phyloP scores from a whole-genome alignment of 1,140 invertebrate genomes.

The Drosophila melanica region DNA sequence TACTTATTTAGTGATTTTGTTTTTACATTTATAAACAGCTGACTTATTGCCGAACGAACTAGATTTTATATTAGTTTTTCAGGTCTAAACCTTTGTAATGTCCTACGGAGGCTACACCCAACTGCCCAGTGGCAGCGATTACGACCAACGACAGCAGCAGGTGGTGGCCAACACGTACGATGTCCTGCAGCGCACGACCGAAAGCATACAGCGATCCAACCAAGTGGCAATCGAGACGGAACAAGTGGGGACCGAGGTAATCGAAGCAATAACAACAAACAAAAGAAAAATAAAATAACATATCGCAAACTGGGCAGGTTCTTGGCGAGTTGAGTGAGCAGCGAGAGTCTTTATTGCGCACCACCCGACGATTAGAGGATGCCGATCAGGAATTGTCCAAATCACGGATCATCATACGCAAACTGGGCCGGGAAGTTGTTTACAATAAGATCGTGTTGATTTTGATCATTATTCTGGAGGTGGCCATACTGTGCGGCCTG shows the following conservation, averaged over 20 bases:
- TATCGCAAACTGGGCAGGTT: constrained; percentile 47
- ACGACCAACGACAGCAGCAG: constrained; percentile 56
- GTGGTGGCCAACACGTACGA: constrained; percentile 63
- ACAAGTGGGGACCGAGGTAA: constrained; percentile 90
- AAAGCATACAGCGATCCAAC: constrained; percentile 86
- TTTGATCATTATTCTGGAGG: constrained; percentile 84
- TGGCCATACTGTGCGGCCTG: constrained; percentile 69
- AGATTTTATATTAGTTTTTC: neutral
- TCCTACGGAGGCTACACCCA: constrained; percentile 62
- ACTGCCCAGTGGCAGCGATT: constrained; percentile 61
- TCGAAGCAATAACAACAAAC: neutral
- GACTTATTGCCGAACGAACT: neutral
- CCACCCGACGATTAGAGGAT: constrained; percentile 84
- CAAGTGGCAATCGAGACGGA: constrained; percentile 91
- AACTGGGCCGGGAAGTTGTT: constrained; percentile 84
- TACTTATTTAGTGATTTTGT: neutral
- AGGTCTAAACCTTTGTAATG: constrained; percentile 26
- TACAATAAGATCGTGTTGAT: constrained; percentile 85
- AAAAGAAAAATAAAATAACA: neutral
- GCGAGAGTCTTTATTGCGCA: constrained; percentile 84
- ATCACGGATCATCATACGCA: constrained; percentile 79
- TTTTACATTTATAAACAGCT: constrained; percentile 2
- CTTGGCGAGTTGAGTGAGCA: constrained; percentile 84
- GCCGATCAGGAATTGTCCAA: constrained; percentile 84
- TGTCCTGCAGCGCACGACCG: constrained; percentile 60